These are phyloP conservation scores for Coregonus clupeaformis DNA, from an alignment of 2,113 vertebrate species.

Conservation along the genomic window DNA sequence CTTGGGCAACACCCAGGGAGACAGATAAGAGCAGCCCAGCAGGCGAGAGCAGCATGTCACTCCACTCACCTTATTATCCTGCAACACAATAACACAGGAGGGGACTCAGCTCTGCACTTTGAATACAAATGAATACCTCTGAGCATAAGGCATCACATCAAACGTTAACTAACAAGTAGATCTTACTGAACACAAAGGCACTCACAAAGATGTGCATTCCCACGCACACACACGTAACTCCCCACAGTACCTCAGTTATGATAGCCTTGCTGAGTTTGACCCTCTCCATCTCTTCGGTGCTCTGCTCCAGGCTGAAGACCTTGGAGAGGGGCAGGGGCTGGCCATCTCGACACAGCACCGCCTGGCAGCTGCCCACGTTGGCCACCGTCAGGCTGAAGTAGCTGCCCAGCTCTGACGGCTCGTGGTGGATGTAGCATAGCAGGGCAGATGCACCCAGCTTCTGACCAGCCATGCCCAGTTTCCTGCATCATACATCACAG, in stretches of 20 bases:
- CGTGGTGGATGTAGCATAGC: slow-evolving; percentile 89
- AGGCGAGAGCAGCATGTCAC: slow-evolving; percentile 95
- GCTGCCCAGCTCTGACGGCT: slow-evolving; percentile 78
- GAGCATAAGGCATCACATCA: slow-evolving; percentile 15
- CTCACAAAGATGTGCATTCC: background rate
- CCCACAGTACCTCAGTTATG: slow-evolving; percentile 87
- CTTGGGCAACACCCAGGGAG: slow-evolving; percentile 91
- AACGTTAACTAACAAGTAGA: slow-evolving; percentile 5
- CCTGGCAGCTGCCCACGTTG: slow-evolving; percentile 93
- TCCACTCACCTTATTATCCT: slow-evolving; percentile 98
- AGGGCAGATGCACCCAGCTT: slow-evolving; percentile 93
- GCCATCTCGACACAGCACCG: slow-evolving; percentile 85
- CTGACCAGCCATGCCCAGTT: slow-evolving; percentile 94
- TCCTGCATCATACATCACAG: slow-evolving; percentile 69
- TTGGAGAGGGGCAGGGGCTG: slow-evolving; percentile 85
- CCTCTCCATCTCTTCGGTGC: slow-evolving; percentile 85
- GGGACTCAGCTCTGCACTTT: slow-evolving; percentile 7
- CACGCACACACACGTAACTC: background rate
- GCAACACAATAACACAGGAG: slow-evolving; percentile 40
- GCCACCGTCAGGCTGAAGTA: slow-evolving; percentile 87
- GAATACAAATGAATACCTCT: slow-evolving; percentile 3
- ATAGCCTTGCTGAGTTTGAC: slow-evolving; percentile 93
- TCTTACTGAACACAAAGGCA: background rate
- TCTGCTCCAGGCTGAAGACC: slow-evolving; percentile 89
- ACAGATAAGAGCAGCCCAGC: slow-evolving; percentile 93